Percentiles rank a stretch among this genome's conserved stretches.
phyloP scores from a whole-genome alignment of 2,113 vertebrate species.

The Lynx canadensis region DNA sequence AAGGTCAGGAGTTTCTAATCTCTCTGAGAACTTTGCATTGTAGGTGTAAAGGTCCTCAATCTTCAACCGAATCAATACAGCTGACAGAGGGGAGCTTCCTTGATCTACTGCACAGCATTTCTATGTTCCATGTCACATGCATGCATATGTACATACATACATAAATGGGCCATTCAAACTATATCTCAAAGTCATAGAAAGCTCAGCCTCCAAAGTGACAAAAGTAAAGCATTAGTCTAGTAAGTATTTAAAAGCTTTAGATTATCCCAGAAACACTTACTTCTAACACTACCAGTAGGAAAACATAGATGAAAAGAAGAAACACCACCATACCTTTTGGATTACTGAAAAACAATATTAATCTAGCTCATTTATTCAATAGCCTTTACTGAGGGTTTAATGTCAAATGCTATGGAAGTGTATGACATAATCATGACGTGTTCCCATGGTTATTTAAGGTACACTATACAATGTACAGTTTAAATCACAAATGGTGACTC shows the following conservation, averaged over 20 bases:
- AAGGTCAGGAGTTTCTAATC: neutral
- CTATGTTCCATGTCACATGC: neutral
- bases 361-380: neutral
- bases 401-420: neutral
- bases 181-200: neutral
- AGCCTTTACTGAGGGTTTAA: neutral
- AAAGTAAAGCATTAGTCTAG: neutral
- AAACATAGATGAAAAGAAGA: constrained; percentile 38
- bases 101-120: neutral
- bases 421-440: neutral
- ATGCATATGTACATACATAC: no score
- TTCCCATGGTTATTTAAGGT: neutral
- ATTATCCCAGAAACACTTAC: neutral
- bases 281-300: neutral
- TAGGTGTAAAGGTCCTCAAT: neutral
- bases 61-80: neutral
- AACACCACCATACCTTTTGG: neutral
- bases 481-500: neutral
- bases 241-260: neutral
- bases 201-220: neutral
- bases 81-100: neutral
- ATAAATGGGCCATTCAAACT: neutral
- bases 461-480: neutral
- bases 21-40: neutral
- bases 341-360: neutral